phyloP scores from a whole-genome alignment of 2,113 vertebrate genomes.

The Dromaius novaehollandiae region DNA sequence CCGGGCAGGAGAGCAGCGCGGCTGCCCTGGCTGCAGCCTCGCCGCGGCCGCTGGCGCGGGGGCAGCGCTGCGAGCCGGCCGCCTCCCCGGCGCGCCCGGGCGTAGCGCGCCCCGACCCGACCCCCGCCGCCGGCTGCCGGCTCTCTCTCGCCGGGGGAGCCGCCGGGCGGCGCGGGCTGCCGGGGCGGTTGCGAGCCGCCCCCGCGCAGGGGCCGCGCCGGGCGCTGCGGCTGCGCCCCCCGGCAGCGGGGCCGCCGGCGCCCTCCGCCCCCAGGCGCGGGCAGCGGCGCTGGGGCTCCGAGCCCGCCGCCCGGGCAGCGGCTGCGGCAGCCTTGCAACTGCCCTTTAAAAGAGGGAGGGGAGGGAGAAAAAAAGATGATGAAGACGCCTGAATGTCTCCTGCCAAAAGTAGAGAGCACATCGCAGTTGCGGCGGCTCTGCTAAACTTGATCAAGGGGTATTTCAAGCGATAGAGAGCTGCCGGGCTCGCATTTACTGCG shows the following conservation, averaged over 20 bases:
- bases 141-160: conserved; percentile 26
- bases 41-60: neutral
- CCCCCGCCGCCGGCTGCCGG: conserved; percentile 6
- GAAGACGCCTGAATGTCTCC: conserved; percentile 2
- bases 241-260: neutral
- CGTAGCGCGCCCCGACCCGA: neutral
- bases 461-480: neutral
- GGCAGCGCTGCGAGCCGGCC: neutral
- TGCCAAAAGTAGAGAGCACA: conserved; percentile 12
- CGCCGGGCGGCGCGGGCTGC: neutral
- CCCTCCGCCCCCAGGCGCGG: neutral
- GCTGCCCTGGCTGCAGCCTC: neutral
- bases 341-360: neutral
- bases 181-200: neutral
- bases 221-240: neutral
- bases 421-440: conserved; percentile 21
- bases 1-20: neutral
- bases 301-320: conserved; percentile 73
- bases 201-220: neutral
- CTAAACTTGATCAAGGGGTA: conserved; percentile 50
- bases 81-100: neutral
- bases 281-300: conserved; percentile 37
- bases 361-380: neutral
- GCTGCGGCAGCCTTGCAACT: conserved; percentile 71
- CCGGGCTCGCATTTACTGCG: conserved; percentile 11